Conservation (phyloP, 2,888 invertebrate genomes). For the Phortica okadai region DNA sequence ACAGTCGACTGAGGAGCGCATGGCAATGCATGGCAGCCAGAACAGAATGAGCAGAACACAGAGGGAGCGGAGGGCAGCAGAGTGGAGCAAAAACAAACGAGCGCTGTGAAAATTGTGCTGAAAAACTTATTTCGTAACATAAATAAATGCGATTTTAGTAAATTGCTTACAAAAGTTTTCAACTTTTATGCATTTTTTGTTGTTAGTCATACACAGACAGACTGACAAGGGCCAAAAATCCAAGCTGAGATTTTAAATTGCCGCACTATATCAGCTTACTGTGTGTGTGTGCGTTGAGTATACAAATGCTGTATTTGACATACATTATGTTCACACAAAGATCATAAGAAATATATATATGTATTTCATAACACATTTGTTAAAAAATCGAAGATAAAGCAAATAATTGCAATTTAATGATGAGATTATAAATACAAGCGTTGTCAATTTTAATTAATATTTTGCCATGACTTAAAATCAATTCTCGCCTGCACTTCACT, state of each 20-base stretch:
- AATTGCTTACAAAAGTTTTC: constrained; percentile 26
- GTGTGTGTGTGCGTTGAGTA: neutral
- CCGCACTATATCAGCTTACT: too few relatives aligned
- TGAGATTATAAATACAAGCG: too few relatives aligned
- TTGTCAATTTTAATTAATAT: too few relatives aligned
- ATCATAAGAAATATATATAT: too few relatives aligned
- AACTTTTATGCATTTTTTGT: constrained; percentile 19
- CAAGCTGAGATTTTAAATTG: too few relatives aligned
- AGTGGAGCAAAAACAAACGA: neutral
- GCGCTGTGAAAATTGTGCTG: neutral
- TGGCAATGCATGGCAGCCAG: neutral
- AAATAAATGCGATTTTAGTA: constrained; percentile 29
- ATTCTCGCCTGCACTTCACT: too few relatives aligned
- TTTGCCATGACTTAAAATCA: too few relatives aligned
- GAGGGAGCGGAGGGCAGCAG: neutral
- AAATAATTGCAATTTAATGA: too few relatives aligned
- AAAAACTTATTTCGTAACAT: constrained; percentile 24
- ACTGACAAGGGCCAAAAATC: neutral
- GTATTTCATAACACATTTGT: too few relatives aligned
- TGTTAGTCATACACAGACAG: neutral
- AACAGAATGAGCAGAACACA: too few relatives aligned
- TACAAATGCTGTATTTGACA: neutral
- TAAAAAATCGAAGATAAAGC: too few relatives aligned
- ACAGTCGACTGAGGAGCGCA: too few relatives aligned
- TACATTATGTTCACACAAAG: neutral